These are phyloP conservation scores for Buathra laborator DNA, from an alignment of 2,888 invertebrate species.

Conservation along the genomic window DNA sequence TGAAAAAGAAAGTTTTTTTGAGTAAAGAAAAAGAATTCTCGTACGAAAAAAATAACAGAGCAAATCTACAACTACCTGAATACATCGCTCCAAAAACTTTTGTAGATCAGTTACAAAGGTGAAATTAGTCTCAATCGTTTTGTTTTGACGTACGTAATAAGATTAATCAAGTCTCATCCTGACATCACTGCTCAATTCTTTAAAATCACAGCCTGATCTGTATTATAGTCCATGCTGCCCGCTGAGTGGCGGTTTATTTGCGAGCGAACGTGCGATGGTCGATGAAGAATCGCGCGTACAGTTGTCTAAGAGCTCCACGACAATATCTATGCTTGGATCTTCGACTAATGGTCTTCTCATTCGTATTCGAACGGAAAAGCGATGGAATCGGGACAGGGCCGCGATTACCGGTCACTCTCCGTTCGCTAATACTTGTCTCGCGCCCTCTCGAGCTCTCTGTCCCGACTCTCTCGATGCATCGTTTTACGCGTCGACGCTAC, in stretches of 20 bases:
- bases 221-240: background rate
- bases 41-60: background rate
- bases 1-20: no score
- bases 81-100: background rate
- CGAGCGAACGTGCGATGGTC: background rate
- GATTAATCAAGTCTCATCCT: background rate
- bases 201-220: background rate
- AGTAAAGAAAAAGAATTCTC: no score
- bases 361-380: slow-evolving; percentile 50
- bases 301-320: slow-evolving; percentile 7
- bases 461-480: background rate
- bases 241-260: background rate
- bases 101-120: background rate
- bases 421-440: slow-evolving; percentile 26
- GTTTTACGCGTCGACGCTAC: slow-evolving; percentile 10
- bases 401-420: slow-evolving; percentile 53
- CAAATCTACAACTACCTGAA: background rate
- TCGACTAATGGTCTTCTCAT: slow-evolving; percentile 63
- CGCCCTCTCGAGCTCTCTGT: slow-evolving; percentile 41
- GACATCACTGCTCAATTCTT: background rate
- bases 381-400: slow-evolving; percentile 66
- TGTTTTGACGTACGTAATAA: background rate
- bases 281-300: slow-evolving; percentile 47
- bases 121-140: background rate
- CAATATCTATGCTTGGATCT: slow-evolving; percentile 60